Evolutionary conservation across 2,888 invertebrate genomes (phyloP).

Genomic region (Nasonia oneida): DNA sequence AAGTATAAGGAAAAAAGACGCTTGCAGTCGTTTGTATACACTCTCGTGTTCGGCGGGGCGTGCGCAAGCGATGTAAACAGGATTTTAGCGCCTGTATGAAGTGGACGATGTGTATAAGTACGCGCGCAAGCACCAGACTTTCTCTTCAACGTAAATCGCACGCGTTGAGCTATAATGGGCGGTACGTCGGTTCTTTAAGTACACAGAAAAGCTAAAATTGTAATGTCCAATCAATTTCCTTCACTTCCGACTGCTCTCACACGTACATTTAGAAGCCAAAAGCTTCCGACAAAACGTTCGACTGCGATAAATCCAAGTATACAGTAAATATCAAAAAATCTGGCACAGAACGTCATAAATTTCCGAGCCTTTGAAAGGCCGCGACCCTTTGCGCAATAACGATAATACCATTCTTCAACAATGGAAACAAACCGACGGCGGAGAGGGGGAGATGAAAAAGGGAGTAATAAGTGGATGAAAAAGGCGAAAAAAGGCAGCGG

Average conservation of each 20-base stretch:
- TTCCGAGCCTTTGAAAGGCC: not conserved
- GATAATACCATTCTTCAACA: conserved; percentile 42
- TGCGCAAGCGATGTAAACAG: conserved; percentile 7
- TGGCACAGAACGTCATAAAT: conserved; percentile 2
- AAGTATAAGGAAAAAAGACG: not conserved
- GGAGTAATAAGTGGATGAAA: conserved; percentile 36
- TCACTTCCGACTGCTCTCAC: too few relatives aligned
- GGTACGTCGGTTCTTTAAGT: not conserved
- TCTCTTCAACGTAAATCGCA: not conserved
- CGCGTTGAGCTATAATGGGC: not conserved
- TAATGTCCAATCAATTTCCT: too few relatives aligned
- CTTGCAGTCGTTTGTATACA: too few relatives aligned
- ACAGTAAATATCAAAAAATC: not conserved
- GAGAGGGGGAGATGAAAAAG: conserved; percentile 2
- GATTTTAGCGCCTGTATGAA: conserved; percentile 7
- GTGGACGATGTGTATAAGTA: not conserved
- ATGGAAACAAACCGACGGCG: conserved; percentile 26
- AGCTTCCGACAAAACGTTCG: too few relatives aligned
- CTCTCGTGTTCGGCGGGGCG: too few relatives aligned
- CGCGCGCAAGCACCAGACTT: not conserved
- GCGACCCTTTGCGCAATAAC: conserved; percentile 31
- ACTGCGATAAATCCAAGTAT: not conserved
- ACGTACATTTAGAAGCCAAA: too few relatives aligned
- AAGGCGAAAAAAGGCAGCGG: conserved; percentile 17
- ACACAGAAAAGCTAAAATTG: too few relatives aligned